Base-by-base conservation (phyloP, 2,888 invertebrate species). In the Thera britannica region DNA sequence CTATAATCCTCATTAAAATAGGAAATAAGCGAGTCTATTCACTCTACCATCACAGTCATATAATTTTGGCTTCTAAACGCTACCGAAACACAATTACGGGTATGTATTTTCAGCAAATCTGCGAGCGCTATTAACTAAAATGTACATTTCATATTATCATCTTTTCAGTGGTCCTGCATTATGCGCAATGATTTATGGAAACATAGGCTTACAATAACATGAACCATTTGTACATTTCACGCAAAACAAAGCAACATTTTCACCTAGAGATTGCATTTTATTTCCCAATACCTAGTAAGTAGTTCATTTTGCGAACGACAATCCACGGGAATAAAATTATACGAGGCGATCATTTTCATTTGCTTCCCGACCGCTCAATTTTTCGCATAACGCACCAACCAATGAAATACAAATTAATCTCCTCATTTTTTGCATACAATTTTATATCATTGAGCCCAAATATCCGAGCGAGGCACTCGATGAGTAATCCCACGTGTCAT, bases 331-430 rank as follows among this genome's bases (percentile, higher is more conserved):
- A 85, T 83, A 87, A 87, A 88, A 90, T 88, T 85, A 88, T 88
- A 86, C 78, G 83, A 81, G 71, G 81, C 87, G 84, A 89, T 90
- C 90, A 90, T 92, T 91, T 92, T 87, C 89, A 93, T 92, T 93
- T 89, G 87, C 84, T 84, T 83, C 82, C 85, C 76, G 88, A 80
- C 75, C 86, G 85, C 85, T 83, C 93, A 93, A 93, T 93, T 93
- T 93, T 90, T 93, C 93, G 92, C 93, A 91, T 85, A 91, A 88
- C 90, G 92, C 90, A 90, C 90, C 86, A 81, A 83, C 88, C 91
- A 88, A 92, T 92, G 92, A 88, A 92, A 91, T 83, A 88, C 87
- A 92, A 93, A 92, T 93, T 93, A 93, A 93, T 93, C 93, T 92
- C 84, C 91, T 93, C 90, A 93, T 93, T 93, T 93, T 92, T 93